Base-by-base conservation (phyloP, 1,140 invertebrate species). In the Musca vetustissima region DNA sequence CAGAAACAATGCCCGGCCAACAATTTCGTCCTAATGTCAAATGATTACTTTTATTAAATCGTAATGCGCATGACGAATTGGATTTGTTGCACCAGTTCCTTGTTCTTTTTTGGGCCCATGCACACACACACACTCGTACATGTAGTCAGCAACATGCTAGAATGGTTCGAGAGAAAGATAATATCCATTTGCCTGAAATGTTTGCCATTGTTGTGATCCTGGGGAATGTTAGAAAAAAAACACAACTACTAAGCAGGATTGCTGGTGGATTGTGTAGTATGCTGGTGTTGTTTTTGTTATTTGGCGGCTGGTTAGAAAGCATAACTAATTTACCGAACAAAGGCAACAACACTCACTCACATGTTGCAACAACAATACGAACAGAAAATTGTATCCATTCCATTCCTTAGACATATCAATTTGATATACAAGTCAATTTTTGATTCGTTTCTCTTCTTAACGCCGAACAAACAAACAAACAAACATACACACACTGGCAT, bases 1-100 rank as follows among this genome's bases (percentile, higher is more conserved):
- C 77, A 77, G 15, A 6, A 61, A 61, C 57, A 61, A 61, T 61
- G 36, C 17, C 36, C 9, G 3, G 36, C 11, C 28, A 19, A 79
- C 78, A 79, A 78, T 80, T 80, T 80, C 77, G 78, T 80, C 78
- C 78, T 80, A 76, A 78, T 80, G 78, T 79, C 77, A 79, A 79
- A 80, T 80, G 78, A 80, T 80, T 79, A 75, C 77, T 76, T 80
- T 79, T 80, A 80, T 78, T 80, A 78, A 75, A 78, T 80, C 75
- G 72, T 76, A 79, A 80, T 79, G 78, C 71, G 78, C 74, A 76
- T 78, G 74, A 80, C 78, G 78, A 80, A 80, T 75, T 75, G 73
- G 72, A 75, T 80, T 67, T 57, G 64, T 50, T 50, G 64, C 57
- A 65, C 64, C 64, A 65, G 24, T 49, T 65, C 64, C 43, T 48